Percentiles rank a stretch among this genome's conserved stretches.
Conservation (phyloP, 2,888 invertebrate genomes). For the Drosophila tripunctata region DNA sequence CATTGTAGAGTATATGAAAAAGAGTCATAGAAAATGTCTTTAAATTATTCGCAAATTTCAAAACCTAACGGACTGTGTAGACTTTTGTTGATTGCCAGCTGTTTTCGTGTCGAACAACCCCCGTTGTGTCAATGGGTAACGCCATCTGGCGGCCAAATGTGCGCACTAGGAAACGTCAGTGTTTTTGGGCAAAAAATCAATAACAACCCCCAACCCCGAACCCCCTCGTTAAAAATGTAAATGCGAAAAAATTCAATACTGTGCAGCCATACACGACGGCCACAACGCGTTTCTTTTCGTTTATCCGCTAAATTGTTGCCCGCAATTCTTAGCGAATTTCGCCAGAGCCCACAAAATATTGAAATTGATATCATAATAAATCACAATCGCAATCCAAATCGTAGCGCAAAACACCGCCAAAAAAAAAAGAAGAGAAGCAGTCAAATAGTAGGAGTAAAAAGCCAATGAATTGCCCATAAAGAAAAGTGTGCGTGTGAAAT, state of each 20-base stretch:
- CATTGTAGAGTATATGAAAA: conserved; percentile 64
- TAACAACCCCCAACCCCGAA: conserved; percentile 76
- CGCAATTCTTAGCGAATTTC: conserved; percentile 11
- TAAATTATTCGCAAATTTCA: conserved; percentile 23
- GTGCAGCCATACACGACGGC: conserved; percentile 79
- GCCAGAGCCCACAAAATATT: not conserved
- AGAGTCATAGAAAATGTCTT: not conserved
- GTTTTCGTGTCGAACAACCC: conserved; percentile 53
- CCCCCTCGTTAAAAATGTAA: conserved; percentile 81
- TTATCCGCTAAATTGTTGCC: conserved; percentile 35
- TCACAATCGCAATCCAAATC: not conserved
- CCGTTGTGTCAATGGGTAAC: conserved; percentile 31
- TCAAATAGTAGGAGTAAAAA: conserved; percentile 6
- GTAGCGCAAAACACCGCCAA: conserved; percentile 60
- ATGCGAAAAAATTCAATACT: conserved; percentile 82
- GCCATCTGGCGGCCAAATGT: conserved; percentile 50
- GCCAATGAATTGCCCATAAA: conserved; percentile 10
- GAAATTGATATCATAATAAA: conserved; percentile 5
- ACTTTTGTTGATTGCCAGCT: conserved; percentile 49
- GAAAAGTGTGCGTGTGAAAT: conserved; percentile 11
- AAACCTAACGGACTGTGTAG: conserved; percentile 27
- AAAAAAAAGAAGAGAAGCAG: too few species aligned
- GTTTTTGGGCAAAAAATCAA: conserved; percentile 80
- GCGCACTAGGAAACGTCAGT: conserved; percentile 52
- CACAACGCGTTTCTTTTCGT: conserved; percentile 65